A percentile compares a stretch with the other conserved stretches of the same genome.
Conservation (phyloP, 2,113 vertebrate genomes). For the Campylomormyrus numenius region DNA sequence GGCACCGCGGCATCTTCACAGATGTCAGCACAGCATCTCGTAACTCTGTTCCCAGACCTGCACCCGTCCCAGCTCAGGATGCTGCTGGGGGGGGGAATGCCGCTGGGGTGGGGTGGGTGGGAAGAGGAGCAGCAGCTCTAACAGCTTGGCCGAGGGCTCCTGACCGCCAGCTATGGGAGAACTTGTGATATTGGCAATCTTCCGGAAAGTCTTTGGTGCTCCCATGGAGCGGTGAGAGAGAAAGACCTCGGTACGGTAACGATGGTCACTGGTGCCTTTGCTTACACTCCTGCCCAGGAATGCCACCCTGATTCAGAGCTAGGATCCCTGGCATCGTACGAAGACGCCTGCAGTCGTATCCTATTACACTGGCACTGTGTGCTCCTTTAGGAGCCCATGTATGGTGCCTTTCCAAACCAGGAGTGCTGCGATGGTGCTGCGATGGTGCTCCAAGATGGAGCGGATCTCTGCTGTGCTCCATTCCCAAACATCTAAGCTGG, state of each 20-base stretch:
- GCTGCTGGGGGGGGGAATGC: not conserved
- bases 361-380: not conserved
- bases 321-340: not conserved
- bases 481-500: not conserved
- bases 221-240: not conserved
- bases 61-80: not conserved
- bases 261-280: not conserved
- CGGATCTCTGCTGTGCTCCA: not conserved
- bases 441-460: not conserved
- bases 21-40: not conserved
- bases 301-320: not conserved
- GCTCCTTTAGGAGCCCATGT: not conserved
- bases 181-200: not conserved
- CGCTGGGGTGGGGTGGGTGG: too few species aligned
- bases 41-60: not conserved
- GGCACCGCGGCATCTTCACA: not conserved
- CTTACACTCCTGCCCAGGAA: not conserved
- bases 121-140: not conserved
- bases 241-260: not conserved
- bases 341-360: not conserved
- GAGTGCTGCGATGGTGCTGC: not conserved
- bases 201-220: not conserved
- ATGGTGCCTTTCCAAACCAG: not conserved
- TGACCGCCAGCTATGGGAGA: not conserved
- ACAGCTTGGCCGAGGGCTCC: not conserved